A percentile compares a stretch with the other conserved stretches of the same genome.
Evolutionary conservation across 64 coral and sea anemone genomes (phyloP).

Genomic region (Montipora efflorescens): DNA sequence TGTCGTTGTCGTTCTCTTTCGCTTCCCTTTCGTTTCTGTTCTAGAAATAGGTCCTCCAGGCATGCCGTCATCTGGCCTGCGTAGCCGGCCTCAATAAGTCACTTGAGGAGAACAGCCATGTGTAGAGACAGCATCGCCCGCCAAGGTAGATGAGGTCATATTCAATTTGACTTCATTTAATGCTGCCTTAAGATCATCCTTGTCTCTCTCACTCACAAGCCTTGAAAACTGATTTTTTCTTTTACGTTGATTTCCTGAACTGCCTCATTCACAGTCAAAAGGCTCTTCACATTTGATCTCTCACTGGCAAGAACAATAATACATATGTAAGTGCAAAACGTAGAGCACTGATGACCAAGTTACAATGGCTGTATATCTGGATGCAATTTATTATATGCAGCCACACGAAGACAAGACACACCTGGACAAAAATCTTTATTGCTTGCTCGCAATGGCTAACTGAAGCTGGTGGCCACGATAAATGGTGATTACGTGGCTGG

Average conservation of each 20-base stretch:
- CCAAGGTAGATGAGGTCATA: neutral
- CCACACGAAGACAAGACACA: constrained; percentile 1
- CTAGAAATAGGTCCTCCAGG: no score
- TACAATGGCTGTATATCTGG: neutral
- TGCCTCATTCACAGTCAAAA: neutral
- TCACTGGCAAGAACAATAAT: neutral
- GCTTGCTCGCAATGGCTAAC: constrained; percentile 7
- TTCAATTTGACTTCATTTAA: neutral
- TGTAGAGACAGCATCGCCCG: no score
- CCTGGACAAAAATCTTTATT: constrained; percentile 4
- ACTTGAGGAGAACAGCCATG: constrained; percentile 45
- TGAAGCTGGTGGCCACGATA: constrained; percentile 53
- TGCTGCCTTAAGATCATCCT: no score
- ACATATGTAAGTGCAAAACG: neutral
- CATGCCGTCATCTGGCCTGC: no score
- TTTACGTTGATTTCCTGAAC: neutral
- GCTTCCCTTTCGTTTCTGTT: no score
- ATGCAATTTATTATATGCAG: constrained; percentile 50
- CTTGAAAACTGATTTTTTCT: neutral
- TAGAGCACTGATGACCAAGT: constrained; percentile 38
- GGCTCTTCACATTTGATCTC: no score
- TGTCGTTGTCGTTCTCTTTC: no score
- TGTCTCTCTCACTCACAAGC: neutral
- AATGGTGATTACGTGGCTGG: neutral
- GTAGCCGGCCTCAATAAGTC: constrained; percentile 2